These are phyloP conservation scores for Hyperoplus immaculatus DNA, from an alignment of 2,797 vertebrate species.

Conservation along the genomic window DNA sequence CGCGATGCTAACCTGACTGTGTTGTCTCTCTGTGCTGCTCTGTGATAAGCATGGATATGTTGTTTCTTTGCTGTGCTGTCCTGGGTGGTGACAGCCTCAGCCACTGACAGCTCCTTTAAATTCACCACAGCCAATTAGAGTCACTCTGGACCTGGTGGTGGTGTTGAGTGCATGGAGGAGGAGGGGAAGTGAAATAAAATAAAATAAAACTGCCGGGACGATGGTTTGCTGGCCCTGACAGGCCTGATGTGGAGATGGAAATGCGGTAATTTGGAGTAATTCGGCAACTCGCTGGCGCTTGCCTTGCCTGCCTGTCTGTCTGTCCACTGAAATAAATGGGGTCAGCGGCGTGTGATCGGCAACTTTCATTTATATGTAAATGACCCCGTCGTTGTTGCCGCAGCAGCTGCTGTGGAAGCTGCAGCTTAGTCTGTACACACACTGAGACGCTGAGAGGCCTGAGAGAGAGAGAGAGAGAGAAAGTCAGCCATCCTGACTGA, in stretches of 20 bases:
- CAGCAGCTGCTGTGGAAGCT: slow-evolving; percentile 80
- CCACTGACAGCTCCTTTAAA: slow-evolving; percentile 86
- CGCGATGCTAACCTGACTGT: slow-evolving; percentile 54
- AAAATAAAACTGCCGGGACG: slow-evolving; percentile 63
- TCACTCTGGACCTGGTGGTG: slow-evolving; percentile 82
- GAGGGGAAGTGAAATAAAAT: slow-evolving; percentile 42
- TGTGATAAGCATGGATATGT: slow-evolving; percentile 68
- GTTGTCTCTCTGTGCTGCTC: slow-evolving; percentile 52
- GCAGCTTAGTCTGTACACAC: slow-evolving; percentile 73
- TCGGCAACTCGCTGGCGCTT: slow-evolving; percentile 86
- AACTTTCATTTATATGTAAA: slow-evolving; percentile 94
- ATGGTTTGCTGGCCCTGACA: slow-evolving; percentile 85
- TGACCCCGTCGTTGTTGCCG: slow-evolving; percentile 81
- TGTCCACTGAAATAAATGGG: slow-evolving; percentile 89
- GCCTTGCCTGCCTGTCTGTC: slow-evolving; percentile 87
- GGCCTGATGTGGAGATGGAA: slow-evolving; percentile 88
- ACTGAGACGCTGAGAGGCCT: slow-evolving; percentile 57
- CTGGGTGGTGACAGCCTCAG: slow-evolving; percentile 80
- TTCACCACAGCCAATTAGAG: slow-evolving; percentile 88
- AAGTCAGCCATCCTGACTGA: slow-evolving; percentile 38
- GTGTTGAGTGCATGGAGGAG: slow-evolving; percentile 60
- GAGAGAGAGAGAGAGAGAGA: slow-evolving; percentile 37
- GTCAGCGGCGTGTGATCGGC: slow-evolving; percentile 90
- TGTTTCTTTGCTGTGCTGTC: slow-evolving; percentile 75
- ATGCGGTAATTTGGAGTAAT: slow-evolving; percentile 91